Evolutionary conservation across 2,113 vertebrate genomes (phyloP).

Genomic region (Platycercus adscitus): DNA sequence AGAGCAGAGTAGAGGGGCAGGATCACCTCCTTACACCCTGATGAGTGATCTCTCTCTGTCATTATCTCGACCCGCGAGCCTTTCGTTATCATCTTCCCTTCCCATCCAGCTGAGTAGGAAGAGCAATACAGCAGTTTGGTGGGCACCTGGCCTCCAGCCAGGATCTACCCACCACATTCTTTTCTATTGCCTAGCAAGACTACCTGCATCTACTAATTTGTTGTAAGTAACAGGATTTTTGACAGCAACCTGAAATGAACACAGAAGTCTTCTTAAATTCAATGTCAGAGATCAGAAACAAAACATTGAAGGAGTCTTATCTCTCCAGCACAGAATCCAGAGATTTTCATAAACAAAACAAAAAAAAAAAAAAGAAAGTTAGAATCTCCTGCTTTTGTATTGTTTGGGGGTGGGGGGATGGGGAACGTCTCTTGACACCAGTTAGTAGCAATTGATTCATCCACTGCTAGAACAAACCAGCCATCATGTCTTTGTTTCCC

Average conservation of each 20-base stretch:
- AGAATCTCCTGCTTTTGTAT: neutral
- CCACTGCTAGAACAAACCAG: neutral
- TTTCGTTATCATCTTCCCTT: neutral
- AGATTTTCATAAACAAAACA: neutral
- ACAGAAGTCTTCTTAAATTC: neutral
- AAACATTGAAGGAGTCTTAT: neutral
- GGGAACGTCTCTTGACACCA: neutral
- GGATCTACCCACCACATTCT: neutral
- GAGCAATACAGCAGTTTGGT: neutral
- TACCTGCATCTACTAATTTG: neutral
- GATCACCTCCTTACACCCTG: neutral
- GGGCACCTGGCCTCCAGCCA: neutral
- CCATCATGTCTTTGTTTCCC: neutral
- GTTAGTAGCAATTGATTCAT: neutral
- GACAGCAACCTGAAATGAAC: neutral
- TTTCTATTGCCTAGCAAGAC: neutral
- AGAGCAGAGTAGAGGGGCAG: neutral
- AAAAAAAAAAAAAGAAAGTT: neutral
- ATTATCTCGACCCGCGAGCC: neutral
- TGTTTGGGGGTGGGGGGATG: rapidly evolving
- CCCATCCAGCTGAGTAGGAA: neutral
- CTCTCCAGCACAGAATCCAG: neutral
- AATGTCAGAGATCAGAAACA: neutral
- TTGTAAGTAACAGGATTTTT: neutral
- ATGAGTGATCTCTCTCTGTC: neutral